Conservation (phyloP, 1,140 invertebrate genomes). For the Magallana ariakensis region DNA sequence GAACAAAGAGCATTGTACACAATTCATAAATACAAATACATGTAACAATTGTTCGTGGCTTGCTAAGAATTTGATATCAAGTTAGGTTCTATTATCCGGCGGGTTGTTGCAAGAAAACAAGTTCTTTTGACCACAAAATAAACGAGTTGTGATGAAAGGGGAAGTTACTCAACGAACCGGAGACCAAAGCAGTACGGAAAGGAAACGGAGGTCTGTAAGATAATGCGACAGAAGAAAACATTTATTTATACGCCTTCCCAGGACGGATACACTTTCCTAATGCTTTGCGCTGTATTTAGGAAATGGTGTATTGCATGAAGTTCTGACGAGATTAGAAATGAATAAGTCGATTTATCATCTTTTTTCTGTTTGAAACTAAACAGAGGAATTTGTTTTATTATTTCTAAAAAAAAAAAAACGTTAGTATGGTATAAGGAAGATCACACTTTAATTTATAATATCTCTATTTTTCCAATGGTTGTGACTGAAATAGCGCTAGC, state of each 20-base stretch:
- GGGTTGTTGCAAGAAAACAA: conserved; percentile 8
- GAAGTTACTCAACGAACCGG: conserved; percentile 35
- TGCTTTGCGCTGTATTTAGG: not conserved
- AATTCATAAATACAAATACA: not conserved
- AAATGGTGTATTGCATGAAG: not conserved
- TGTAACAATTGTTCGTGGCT: conserved; percentile 29
- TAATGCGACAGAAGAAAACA: conserved; percentile 34
- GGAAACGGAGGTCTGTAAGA: conserved; percentile 20
- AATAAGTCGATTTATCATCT: not conserved
- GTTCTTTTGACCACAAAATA: conserved; percentile 32
- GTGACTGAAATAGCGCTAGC: no score
- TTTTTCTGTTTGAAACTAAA: not conserved
- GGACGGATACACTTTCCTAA: not conserved
- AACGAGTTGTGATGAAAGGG: conserved; percentile 33
- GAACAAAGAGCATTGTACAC: no score
- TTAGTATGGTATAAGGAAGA: no score
- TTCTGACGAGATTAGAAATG: conserved; percentile 14
- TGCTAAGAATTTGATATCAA: conserved; percentile 15
- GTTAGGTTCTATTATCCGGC: conserved; percentile 21
- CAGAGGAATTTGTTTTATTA: not conserved
- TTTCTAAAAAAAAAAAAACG: no score
- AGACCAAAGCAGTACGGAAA: not conserved
- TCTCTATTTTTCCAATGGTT: no score
- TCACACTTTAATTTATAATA: no score
- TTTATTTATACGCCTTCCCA: not conserved